phyloP scores from a whole-genome alignment of 1,140 invertebrate genomes.

The Chironomus tepperi region DNA sequence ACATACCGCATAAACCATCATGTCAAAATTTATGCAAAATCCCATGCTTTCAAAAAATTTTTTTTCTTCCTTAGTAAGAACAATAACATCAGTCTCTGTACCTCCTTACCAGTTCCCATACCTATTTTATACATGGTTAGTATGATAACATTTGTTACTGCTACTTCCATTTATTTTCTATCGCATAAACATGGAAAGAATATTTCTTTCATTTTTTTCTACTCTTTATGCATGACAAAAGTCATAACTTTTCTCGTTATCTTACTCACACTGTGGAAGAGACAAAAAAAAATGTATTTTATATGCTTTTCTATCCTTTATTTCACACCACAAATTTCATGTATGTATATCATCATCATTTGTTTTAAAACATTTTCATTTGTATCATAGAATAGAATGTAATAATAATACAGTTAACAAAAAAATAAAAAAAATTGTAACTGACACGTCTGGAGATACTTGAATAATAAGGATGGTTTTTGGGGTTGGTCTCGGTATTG shows the following conservation, averaged over 20 bases:
- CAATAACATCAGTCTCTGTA: no score
- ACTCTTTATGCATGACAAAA: conserved; percentile 8
- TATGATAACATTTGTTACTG: conserved; percentile 2
- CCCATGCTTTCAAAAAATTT: neutral
- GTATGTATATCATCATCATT: neutral
- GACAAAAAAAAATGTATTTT: no score
- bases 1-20: conserved; percentile 7
- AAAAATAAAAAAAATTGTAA: no score
- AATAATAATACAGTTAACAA: no score
- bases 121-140: neutral
- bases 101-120: no score
- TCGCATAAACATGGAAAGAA: neutral
- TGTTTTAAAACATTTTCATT: neutral
- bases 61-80: no score
- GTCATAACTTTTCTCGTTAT: conserved; percentile 3
- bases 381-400: no score
- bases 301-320: neutral
- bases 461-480: no score
- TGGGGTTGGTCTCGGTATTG: no score
- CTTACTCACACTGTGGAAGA: neutral
- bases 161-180: neutral
- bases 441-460: no score
- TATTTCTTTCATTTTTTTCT: neutral
- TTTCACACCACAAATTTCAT: neutral
- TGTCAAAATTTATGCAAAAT: neutral